Conservation (phyloP, 1,140 invertebrate genomes). For the Polypedilum vanderplanki region DNA sequence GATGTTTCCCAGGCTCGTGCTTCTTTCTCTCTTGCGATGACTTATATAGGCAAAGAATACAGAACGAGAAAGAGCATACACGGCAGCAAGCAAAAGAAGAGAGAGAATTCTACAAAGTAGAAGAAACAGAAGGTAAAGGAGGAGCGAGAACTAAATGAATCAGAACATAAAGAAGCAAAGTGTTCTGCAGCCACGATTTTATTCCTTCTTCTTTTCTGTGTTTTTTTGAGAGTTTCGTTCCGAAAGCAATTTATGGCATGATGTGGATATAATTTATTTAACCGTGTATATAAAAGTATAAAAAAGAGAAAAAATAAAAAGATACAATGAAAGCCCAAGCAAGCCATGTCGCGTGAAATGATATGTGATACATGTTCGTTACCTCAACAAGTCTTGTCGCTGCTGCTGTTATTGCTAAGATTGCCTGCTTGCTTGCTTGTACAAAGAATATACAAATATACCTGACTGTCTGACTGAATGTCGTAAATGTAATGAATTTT, state of each 20-base stretch:
- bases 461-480: too few relatives aligned
- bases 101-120: too few relatives aligned
- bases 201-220: not conserved
- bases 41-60: not conserved
- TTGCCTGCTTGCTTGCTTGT: too few relatives aligned
- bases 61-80: not conserved
- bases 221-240: not conserved
- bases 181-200: not conserved
- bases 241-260: constrained; percentile 11
- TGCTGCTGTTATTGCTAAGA: not conserved
- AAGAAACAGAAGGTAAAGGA: too few relatives aligned
- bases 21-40: not conserved
- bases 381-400: constrained; percentile 1
- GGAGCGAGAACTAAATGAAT: not conserved
- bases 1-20: constrained; percentile 8
- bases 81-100: too few relatives aligned
- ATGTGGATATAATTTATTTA: constrained; percentile 20
- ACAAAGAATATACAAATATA: too few relatives aligned
- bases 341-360: constrained; percentile 16
- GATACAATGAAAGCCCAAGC: not conserved
- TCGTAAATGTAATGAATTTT: not conserved
- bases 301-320: too few relatives aligned
- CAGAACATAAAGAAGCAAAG: not conserved
- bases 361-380: constrained; percentile 15
- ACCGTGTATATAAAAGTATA: not conserved